Conservation (phyloP, 2,113 vertebrate species). For the Mus spicilegus region DNA sequence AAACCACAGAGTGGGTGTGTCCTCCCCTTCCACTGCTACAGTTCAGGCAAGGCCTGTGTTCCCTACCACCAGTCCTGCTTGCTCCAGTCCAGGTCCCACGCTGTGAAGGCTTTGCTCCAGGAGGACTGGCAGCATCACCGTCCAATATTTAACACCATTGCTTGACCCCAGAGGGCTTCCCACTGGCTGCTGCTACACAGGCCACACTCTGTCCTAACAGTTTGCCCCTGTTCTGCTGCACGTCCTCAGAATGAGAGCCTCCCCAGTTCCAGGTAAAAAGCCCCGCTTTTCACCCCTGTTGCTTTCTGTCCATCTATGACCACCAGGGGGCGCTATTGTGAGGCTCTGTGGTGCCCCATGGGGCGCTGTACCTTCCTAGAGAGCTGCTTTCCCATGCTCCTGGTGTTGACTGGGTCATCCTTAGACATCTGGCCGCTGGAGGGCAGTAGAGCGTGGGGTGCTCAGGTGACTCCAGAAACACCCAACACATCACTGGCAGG, state of each 20-base stretch:
- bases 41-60: neutral
- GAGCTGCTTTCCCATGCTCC: accelerated
- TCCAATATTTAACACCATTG: neutral
- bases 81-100: neutral
- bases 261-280: neutral
- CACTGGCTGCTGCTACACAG: neutral
- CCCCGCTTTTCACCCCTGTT: accelerated
- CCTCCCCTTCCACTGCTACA: neutral
- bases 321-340: neutral
- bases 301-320: neutral
- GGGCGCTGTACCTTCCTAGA: neutral
- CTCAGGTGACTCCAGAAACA: neutral
- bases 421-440: constrained; percentile 65
- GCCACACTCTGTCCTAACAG: neutral
- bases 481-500: accelerated
- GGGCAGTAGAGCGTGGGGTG: constrained; percentile 62
- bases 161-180: neutral
- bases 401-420: neutral
- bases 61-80: neutral
- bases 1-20: neutral
- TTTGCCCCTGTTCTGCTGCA: accelerated
- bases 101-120: neutral
- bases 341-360: neutral
- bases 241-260: neutral
- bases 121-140: neutral